Conservation (phyloP, 2,797 vertebrate genomes). For the Acanthornis magna region DNA sequence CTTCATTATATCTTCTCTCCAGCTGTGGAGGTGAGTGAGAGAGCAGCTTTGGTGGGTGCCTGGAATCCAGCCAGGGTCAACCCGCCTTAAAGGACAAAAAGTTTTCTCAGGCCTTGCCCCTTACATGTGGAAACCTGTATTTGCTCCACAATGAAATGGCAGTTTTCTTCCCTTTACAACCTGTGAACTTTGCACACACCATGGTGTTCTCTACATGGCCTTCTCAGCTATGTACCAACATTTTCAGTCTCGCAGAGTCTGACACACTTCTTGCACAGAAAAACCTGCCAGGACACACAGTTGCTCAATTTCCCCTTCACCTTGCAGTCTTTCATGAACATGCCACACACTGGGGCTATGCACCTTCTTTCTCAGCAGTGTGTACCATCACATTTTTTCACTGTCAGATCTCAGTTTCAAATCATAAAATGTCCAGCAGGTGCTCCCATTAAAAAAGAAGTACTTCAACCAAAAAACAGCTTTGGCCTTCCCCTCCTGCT, state of each 20-base stretch:
- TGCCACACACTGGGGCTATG: not conserved
- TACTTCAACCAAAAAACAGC: not conserved
- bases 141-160: not conserved
- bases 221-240: not conserved
- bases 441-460: not conserved
- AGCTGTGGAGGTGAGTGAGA: not conserved
- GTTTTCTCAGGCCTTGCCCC: not conserved
- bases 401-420: not conserved
- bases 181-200: not conserved
- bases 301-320: not conserved
- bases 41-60: not conserved
- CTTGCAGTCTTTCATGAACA: not conserved
- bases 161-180: not conserved
- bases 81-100: not conserved
- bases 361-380: not conserved
- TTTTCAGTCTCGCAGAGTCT: not conserved
- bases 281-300: not conserved
- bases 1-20: not conserved
- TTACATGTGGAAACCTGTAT: not conserved
- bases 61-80: not conserved
- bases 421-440: not conserved
- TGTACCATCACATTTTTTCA: not conserved
- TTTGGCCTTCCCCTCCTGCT: not conserved
- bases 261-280: not conserved
- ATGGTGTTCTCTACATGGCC: not conserved